Evolutionary conservation across 2,113 vertebrate genomes (phyloP), one percentile per base, ranked within the genome.

Genomic region (Setophaga petechia): DNA sequence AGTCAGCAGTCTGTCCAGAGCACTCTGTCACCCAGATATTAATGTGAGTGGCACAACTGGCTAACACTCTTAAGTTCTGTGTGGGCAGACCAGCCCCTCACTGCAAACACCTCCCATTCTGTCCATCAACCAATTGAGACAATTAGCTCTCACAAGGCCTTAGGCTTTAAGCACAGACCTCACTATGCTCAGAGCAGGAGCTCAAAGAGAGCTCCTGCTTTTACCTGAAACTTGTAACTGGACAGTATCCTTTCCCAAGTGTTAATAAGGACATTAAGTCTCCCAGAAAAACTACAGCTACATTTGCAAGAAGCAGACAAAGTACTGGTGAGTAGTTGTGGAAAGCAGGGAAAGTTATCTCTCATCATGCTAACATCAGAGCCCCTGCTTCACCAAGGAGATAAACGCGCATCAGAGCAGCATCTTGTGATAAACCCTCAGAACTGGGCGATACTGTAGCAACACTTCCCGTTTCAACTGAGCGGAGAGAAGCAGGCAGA

Each of bases 51-150:
- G 58, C 37, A 55, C 3, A 4, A 43, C 22, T 9, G 37, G 49
- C 41, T 61, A 89, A 74, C 30, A 65, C 27, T 46, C 15, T 23
- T 23, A 15, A 27, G 46, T n/a, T 65, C 55, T 57, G 30, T 33
- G 28, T 12, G 20, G 10, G 58, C 1, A 1, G 35, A 54, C n/a
- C 44, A 72, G 2, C 11, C 24, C 58, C 16, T 71, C 1, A 0
- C 35, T 9, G 20, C 18, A 41, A 92, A 65, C 31, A 35, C 39
- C 46, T 66, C 35, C 51, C 21, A 41, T 37, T 47, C 59, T 4
- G 2, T 16, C 47, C 23, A 57, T 20, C 1, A 1, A 31, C 15
- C 41, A 78, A 43, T 28, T 2, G 5, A 89, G 66, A 71, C 27
- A 84, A 63, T 13, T 6, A 43, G 14, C 16, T 79, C 41, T 52